These are phyloP conservation scores for Euura saliciscinereae DNA, from an alignment of 1,140 invertebrate species.

Conservation along the genomic window DNA sequence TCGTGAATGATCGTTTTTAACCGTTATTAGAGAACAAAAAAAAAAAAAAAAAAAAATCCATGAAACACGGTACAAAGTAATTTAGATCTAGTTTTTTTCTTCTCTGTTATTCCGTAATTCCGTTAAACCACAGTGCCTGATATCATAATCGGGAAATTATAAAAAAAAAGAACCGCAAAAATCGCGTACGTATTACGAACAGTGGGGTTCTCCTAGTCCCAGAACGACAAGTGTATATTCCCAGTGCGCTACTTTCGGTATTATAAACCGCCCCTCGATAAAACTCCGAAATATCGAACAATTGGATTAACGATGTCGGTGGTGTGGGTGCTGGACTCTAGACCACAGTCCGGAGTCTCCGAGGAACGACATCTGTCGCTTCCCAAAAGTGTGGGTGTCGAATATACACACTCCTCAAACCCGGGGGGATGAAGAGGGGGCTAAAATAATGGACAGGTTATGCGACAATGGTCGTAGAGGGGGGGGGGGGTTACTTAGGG, in stretches of 20 bases:
- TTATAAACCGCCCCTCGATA: slow-evolving; percentile 10
- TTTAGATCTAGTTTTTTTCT: too few species aligned
- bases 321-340: slow-evolving; percentile 11
- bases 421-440: background rate
- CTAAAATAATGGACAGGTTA: slow-evolving; percentile 2
- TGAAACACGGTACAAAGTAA: too few species aligned
- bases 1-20: background rate
- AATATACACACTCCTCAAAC: too few species aligned
- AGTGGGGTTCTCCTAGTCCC: slow-evolving; percentile 10
- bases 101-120: background rate
- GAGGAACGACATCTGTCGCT: slow-evolving; percentile 37
- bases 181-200: background rate
- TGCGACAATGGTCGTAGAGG: background rate
- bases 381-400: slow-evolving; percentile 29
- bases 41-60: background rate
- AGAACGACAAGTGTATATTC: slow-evolving; percentile 44
- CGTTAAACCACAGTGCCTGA: background rate
- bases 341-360: background rate
- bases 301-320: slow-evolving; percentile 49
- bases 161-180: background rate
- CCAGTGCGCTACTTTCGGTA: slow-evolving; percentile 34
- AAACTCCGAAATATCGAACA: slow-evolving; percentile 32
- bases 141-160: background rate
- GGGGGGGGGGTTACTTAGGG: background rate
- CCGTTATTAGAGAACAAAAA: background rate